Evolutionary conservation across 1,140 invertebrate genomes (phyloP), one percentile per base, ranked within the genome.

Genomic region (Pogonomyrmex barbatus): DNA sequence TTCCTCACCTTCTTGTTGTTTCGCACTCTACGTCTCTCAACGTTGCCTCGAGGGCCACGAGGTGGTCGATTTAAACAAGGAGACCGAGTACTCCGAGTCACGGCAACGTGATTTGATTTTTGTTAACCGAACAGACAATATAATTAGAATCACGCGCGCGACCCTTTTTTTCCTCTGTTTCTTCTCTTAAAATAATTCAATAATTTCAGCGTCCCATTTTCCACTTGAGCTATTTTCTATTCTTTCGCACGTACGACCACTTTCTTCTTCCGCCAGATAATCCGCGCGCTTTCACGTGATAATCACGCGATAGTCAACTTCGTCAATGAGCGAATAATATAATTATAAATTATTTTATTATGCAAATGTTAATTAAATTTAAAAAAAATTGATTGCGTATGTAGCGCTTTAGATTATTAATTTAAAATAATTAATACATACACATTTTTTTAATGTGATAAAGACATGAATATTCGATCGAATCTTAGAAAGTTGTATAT

Each of bases 31-130:
- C 62, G 71, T 85, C 81, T 85, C 68, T 85, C 58, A 54, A 73
- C 86, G 52, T 78, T 65, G 82, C 88, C 88, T 85, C 77, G 76
- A 24, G 54, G 88, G 65, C 54, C 45, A 58, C 58, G 63, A 78
- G 24, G 79, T 73, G 65, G 70, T 65, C 30, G 63, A 62, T 62
- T 47, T 71, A 60, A 50, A 82, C 86, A 88, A 88, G 86, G 86
- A 84, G 71, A 89, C 68, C 75, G 81, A 79, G 86, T 88, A 81
- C 79, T 70, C 70, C 52, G 52, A 87, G 85, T 84, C 88, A 87
- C 45, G 84, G 63, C 76, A 78, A 79, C 60, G 56, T n/a, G n/a
- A n/a, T 86, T 82, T 63, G 36, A 78, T 87, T 89, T 89, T 89
- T 75, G 24, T 36, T 47, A 30, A 60, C 14, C 10, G 39, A 45